phyloP scores from a whole-genome alignment of 2,797 vertebrate species.

The Melanotaenia pygmaea region DNA sequence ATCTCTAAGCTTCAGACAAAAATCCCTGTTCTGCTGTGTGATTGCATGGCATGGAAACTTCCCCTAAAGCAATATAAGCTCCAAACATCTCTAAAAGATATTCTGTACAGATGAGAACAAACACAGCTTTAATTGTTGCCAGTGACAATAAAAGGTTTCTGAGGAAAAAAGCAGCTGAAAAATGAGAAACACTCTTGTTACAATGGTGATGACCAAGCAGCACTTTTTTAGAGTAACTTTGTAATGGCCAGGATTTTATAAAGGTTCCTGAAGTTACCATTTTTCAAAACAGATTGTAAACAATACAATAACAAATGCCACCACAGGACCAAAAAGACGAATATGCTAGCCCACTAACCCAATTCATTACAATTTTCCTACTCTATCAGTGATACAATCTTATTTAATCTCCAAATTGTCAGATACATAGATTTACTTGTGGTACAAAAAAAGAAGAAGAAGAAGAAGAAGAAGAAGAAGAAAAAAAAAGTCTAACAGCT shows the following conservation, averaged over 20 bases:
- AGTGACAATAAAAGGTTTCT: neutral
- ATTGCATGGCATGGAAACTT: slow-evolving; percentile 49
- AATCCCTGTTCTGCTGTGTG: slow-evolving; percentile 48
- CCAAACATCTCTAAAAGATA: slow-evolving; percentile 69
- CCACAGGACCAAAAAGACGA: neutral
- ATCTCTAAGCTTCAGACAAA: slow-evolving; percentile 45
- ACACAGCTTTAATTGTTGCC: slow-evolving; percentile 25
- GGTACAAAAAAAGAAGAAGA: neutral
- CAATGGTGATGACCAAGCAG: neutral
- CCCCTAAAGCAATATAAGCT: slow-evolving; percentile 54
- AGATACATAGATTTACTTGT: neutral
- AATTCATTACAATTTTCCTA: neutral
- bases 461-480: too few relatives aligned
- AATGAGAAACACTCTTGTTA: too few relatives aligned
- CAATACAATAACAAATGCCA: neutral
- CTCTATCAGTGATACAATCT: neutral
- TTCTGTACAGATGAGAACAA: slow-evolving; percentile 51
- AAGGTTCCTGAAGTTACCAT: neutral
- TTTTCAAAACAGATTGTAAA: neutral
- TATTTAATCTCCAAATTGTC: neutral
- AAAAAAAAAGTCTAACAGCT: neutral
- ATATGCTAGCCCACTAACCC: neutral
- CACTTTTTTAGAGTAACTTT: neutral
- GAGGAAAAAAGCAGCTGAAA: neutral
- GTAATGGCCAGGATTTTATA: slow-evolving; percentile 5